These are phyloP conservation scores for Taurulus bubalis DNA, from an alignment of 2,113 vertebrate genomes.

Conservation along the genomic window DNA sequence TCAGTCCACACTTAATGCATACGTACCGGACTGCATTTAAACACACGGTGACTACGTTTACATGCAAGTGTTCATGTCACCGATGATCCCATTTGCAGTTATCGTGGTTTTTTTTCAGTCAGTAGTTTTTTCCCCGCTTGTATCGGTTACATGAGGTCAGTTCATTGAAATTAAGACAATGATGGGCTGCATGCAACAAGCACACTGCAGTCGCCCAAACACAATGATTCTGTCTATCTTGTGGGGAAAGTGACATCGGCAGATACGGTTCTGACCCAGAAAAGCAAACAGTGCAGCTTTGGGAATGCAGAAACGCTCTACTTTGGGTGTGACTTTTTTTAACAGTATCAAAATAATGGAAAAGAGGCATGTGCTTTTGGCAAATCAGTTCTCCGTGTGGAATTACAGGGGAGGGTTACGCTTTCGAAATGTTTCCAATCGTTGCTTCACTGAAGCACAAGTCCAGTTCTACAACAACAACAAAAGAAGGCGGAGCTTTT, in stretches of 20 bases:
- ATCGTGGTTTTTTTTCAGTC: neutral
- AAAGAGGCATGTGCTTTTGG: slow-evolving; percentile 53
- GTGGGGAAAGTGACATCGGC: slow-evolving; percentile 37
- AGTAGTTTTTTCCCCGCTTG: neutral
- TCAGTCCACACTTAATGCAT: neutral
- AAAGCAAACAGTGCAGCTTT: slow-evolving; percentile 50
- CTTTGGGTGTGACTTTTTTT: slow-evolving; percentile 22
- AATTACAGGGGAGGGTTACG: slow-evolving; percentile 15
- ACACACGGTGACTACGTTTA: neutral
- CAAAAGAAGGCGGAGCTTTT: slow-evolving; percentile 28
- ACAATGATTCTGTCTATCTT: slow-evolving; percentile 17
- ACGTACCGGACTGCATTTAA: slow-evolving; percentile 10
- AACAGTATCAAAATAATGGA: slow-evolving; percentile 5
- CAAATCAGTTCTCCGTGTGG: slow-evolving; percentile 16
- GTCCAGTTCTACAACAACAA: slow-evolving; percentile 10
- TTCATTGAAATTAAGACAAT: slow-evolving; percentile 25
- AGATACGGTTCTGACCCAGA: slow-evolving; percentile 56
- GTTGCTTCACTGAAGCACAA: slow-evolving; percentile 55
- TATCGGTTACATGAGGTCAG: slow-evolving; percentile 9
- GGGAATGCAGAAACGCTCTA: slow-evolving; percentile 29
- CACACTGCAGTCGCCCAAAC: slow-evolving; percentile 31
- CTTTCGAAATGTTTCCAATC: slow-evolving; percentile 27
- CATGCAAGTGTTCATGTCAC: slow-evolving; percentile 31
- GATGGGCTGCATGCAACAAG: slow-evolving; percentile 42
- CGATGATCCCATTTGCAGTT: neutral